These are phyloP conservation scores for Lycopodina hypogea DNA, from an alignment of 37 sponge, comb jelly and placozoan genomes.

Conservation along the genomic window DNA sequence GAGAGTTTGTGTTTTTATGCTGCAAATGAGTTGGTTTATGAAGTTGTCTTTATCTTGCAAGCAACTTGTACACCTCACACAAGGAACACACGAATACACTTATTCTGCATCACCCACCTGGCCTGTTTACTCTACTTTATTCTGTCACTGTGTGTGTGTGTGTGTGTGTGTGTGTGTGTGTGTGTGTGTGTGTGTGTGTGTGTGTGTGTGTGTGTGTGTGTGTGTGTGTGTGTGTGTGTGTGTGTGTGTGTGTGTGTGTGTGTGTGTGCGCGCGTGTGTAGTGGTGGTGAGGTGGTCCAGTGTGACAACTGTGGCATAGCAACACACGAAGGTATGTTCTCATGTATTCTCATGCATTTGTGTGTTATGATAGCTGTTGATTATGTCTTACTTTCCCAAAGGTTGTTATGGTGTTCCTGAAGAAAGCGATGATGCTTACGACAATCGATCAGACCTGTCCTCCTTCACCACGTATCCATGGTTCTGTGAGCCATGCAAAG, in stretches of 20 bases:
- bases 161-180: too few relatives aligned
- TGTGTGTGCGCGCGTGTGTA: not conserved
- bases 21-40: too few relatives aligned
- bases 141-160: not conserved
- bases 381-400: not conserved
- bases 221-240: not conserved
- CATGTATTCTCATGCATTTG: not conserved
- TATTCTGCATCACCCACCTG: too few relatives aligned
- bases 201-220: too few relatives aligned
- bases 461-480: constrained; percentile 71
- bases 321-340: constrained; percentile 80
- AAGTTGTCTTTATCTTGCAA: too few relatives aligned
- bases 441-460: constrained; percentile 48
- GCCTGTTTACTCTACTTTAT: not conserved
- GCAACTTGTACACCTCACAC: too few relatives aligned
- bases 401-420: constrained; percentile 89
- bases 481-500: constrained; percentile 90
- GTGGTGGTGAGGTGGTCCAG: constrained; percentile 59
- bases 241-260: not conserved
- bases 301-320: constrained; percentile 88
- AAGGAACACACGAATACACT: too few relatives aligned
- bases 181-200: too few relatives aligned
- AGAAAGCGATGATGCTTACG: constrained; percentile 50
- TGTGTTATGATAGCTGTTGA: not conserved
- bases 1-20: too few relatives aligned